Base-by-base conservation (phyloP, 2,888 invertebrate species). In the Andrena haemorrhoa region DNA sequence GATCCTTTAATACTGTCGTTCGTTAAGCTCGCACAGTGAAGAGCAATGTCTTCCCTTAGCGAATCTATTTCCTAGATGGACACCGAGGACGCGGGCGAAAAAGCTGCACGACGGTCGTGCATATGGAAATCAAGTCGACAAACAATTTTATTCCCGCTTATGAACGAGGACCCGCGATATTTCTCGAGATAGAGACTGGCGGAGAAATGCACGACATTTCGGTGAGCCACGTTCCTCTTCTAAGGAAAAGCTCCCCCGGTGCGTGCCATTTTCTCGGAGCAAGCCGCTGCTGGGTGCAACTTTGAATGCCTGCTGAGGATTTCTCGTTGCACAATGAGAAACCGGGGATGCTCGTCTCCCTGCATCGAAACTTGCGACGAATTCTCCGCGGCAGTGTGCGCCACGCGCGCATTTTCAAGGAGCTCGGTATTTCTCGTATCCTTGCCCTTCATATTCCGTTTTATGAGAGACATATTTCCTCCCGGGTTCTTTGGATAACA, bases 101-200 rank as follows among this genome's bases (percentile, higher is more conserved):
- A 56, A 56, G 26, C 53, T 56, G 53, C 53, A 10, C 53, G 53
- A 56, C 26, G 3, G 10, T 56, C 26, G 23, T 26, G 56, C 56
- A 12, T 26, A 56, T 56, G 56, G 23, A 56, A 10, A 56, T 56
- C 61, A 12, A 31, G 33, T 33, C 29, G 66, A 53, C 65, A 76
- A 84, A 75, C 65, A 76, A 64, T 84, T 41, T 41, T 41, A 16
- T 41, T 76, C 80, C 6, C 69, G 47, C 71, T 79, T 84, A 73
- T 69, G 70, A 79, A 51, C 26, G 33, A 51, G 29, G 12, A 10
- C 29, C 41, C n/a, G 29, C 26, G 20, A 79, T 72, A 70, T 79
- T 66, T 65, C 33, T 64, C 56, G 60, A 12, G 41, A n/a, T 33
- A 33, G 6, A 10, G 29, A 12, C 33, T 41, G 51, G 47, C 58